Base-by-base conservation (phyloP, 2,113 vertebrate genomes). In the Rhizomys pruinosus region DNA sequence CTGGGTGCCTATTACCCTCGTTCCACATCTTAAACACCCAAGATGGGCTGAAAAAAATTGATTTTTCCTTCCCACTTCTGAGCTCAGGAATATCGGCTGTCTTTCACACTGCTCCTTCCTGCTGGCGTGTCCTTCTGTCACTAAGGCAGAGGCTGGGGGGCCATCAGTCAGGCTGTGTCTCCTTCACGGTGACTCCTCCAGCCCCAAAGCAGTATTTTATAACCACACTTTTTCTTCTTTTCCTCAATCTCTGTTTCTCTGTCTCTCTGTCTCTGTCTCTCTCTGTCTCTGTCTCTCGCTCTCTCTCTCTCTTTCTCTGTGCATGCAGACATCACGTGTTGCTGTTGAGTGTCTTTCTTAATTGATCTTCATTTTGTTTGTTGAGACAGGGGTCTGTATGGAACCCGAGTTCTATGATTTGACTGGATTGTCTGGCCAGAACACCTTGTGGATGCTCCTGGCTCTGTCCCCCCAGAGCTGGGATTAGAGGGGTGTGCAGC, bases 11-110 rank as follows among this genome's bases (percentile, higher is more conserved):
- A 93, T 87, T 32, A 55, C 55, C 88, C 69, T n/a, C 34, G 74
- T 86, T 88, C 88, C 47, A 91, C 72, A 88, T 87, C 72, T 76
- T 42, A 85, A 92, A 42, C 69, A 55, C 52, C 68, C 86, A 86
- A 74, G 87, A 78, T 15, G 74, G 57, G 74, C 52, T 52, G 72
- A 80, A 76, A 90, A 89, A 74, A 27, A 79, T 29, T 3, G 57
- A 9, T 34, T 25, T 73, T 57, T 34, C 37, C n/a, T 15, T 16
- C 44, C 37, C 0, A 0, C 25, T 10, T 68, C 39, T 42, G 86
- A 73, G 81, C 57, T 79, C 27, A 3, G n/a, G 72, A 76, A 12
- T 27, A 22, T 17, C 3, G 22, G 6, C 77, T 68, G 64, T 72
- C 55, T 76, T 77, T 72, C 78, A 12, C 59, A 2, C 37, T 7